These are phyloP conservation scores for Pangasius sanitwongsei DNA, from an alignment of 2,797 vertebrate species.

Conservation along the genomic window DNA sequence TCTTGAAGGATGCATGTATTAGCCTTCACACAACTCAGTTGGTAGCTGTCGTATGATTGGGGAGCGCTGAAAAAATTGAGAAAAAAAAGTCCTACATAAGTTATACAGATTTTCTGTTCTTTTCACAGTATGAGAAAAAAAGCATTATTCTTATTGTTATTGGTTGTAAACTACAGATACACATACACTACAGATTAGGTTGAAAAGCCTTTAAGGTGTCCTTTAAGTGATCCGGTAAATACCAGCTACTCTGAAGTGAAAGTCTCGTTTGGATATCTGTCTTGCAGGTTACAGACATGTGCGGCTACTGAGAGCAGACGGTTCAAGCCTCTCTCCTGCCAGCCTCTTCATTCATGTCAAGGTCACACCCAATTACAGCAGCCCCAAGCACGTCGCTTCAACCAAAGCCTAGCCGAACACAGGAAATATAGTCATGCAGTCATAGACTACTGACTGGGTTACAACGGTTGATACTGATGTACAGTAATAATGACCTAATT, in stretches of 20 bases:
- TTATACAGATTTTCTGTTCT: background rate
- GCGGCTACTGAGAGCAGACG: conserved; percentile 83
- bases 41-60: background rate
- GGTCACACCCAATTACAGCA: conserved; percentile 64
- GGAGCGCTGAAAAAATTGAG: background rate
- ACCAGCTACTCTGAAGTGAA: background rate
- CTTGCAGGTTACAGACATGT: conserved; percentile 89
- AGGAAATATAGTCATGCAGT: background rate
- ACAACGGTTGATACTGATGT: background rate
- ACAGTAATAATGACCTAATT: background rate
- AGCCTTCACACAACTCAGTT: background rate
- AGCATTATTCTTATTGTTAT: background rate
- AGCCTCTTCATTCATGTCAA: conserved; percentile 88
- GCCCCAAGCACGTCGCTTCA: conserved; percentile 54
- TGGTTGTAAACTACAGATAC: background rate
- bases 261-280: conserved; percentile 10
- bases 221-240: background rate
- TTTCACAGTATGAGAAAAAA: no score
- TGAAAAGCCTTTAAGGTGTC: background rate
- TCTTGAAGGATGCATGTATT: background rate
- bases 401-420: conserved; percentile 37
- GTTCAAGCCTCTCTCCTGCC: conserved; percentile 83
- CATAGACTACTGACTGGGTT: background rate
- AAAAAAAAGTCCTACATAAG: background rate
- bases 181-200: background rate